A percentile compares a stretch with the other conserved stretches of the same genome.
These are phyloP conservation scores for Petrosia ficiformis DNA, from an alignment of 37 sponge, comb jelly and placozoan genomes.

Conservation along the genomic window DNA sequence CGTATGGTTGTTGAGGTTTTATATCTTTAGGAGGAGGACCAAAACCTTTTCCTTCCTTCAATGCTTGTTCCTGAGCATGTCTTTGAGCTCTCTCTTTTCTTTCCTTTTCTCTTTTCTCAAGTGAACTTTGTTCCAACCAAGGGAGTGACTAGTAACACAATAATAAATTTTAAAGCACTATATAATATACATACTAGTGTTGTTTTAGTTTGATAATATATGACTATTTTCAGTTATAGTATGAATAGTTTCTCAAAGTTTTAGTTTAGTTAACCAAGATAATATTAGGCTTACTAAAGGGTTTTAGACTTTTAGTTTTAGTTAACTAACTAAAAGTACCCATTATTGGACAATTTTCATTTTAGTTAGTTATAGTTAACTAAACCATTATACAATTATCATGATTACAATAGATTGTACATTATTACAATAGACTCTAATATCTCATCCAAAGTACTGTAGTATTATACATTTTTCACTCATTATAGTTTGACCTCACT, in stretches of 20 bases:
- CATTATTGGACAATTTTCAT: too few species aligned
- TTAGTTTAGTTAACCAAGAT: too few species aligned
- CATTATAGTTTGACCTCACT: too few species aligned
- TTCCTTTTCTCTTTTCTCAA: conserved; percentile 49
- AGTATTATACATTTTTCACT: too few species aligned
- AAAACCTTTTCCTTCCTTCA: conserved; percentile 41
- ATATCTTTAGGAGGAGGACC: conserved; percentile 40
- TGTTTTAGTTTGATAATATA: not conserved
- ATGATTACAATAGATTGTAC: not conserved
- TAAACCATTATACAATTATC: not conserved
- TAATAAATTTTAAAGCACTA: not conserved
- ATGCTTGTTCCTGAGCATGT: conserved; percentile 25
- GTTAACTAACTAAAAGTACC: too few species aligned
- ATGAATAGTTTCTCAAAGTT: not conserved
- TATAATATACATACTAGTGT: not conserved
- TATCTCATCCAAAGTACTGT: too few species aligned
- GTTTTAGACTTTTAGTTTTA: too few species aligned
- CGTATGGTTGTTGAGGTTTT: not conserved
- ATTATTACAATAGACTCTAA: too few species aligned
- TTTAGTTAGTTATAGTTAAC: too few species aligned
- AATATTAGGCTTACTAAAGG: too few species aligned
- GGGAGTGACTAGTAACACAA: conserved; percentile 17
- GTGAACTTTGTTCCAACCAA: conserved; percentile 43
- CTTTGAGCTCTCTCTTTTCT: conserved; percentile 42
- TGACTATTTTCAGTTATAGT: not conserved